Percentiles rank a stretch among this genome's conserved stretches.
These are phyloP conservation scores for Petrocephalus schoutedeni DNA, from an alignment of 2,797 vertebrate species.

Conservation along the genomic window DNA sequence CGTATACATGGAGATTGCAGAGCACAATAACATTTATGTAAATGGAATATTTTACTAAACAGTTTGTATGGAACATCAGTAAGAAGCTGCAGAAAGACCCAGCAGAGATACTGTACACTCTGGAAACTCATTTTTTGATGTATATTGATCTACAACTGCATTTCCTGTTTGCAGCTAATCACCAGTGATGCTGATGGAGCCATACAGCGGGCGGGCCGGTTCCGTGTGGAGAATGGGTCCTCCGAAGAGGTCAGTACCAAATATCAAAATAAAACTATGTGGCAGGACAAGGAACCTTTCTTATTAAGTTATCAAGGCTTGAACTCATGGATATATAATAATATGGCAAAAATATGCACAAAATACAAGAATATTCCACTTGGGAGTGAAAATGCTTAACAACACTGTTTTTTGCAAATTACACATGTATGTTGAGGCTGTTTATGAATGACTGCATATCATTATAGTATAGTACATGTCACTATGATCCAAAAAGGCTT, in stretches of 20 bases:
- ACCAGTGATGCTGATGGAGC: constrained; percentile 97
- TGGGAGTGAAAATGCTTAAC: not conserved
- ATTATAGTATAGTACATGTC: not conserved
- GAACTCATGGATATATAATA: not conserved
- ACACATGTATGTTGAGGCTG: not conserved
- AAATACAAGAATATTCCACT: not conserved
- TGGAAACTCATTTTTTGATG: not conserved
- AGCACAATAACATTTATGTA: not conserved
- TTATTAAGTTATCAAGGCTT: not conserved
- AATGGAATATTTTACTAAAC: not conserved
- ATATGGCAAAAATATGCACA: not conserved
- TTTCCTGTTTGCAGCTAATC: constrained; percentile 72
- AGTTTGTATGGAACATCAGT: not conserved
- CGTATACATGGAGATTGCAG: not conserved
- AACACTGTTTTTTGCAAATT: not conserved
- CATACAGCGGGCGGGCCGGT: constrained; percentile 94
- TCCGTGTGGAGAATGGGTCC: constrained; percentile 96
- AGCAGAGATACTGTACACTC: not conserved
- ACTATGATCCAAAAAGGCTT: not conserved
- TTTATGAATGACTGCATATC: not conserved
- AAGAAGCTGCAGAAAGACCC: not conserved
- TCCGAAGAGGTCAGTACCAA: constrained; percentile 75
- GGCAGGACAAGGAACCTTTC: not conserved
- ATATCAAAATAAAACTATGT: not conserved
- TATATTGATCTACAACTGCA: not conserved